A percentile compares a stretch with the other conserved stretches of the same genome.
phyloP scores from a whole-genome alignment of 2,797 vertebrate genomes.

The Passerculus sandwichensis region DNA sequence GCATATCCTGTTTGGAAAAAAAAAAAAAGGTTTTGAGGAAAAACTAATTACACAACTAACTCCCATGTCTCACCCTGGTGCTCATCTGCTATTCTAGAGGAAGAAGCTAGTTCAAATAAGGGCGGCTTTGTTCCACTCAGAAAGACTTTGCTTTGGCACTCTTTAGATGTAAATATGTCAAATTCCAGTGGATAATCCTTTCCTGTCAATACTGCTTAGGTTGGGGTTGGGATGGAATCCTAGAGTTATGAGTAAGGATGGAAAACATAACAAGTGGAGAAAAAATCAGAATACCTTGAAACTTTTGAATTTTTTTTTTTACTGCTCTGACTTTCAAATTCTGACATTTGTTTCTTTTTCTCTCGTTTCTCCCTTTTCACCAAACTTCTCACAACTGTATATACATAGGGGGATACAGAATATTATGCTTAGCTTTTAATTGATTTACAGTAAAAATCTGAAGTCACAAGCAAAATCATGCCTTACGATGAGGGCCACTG shows the following conservation, averaged over 20 bases:
- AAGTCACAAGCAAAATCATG: neutral
- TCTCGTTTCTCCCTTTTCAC: neutral
- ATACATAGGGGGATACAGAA: neutral
- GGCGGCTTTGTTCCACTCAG: neutral
- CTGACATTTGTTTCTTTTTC: neutral
- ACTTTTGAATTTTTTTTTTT: neutral
- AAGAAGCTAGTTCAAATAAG: slow-evolving; percentile 39
- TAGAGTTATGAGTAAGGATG: slow-evolving; percentile 62
- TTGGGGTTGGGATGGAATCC: slow-evolving; percentile 31
- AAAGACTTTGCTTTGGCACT: slow-evolving; percentile 25
- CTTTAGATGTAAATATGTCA: slow-evolving; percentile 18
- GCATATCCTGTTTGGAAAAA: neutral
- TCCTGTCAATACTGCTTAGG: slow-evolving; percentile 49
- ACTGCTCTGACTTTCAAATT: neutral
- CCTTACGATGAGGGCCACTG: neutral
- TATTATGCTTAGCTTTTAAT: neutral
- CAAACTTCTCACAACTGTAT: neutral
- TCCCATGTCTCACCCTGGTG: neutral
- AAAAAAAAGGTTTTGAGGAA: neutral
- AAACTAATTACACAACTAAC: neutral
- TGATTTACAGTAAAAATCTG: neutral
- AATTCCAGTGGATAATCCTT: slow-evolving; percentile 58
- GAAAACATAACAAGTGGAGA: slow-evolving; percentile 44
- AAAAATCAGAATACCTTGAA: slow-evolving; percentile 33
- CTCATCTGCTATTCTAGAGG: neutral